Evolutionary conservation across 2,113 vertebrate species (phyloP).

Genomic region (Tychaedon coryphoeus): DNA sequence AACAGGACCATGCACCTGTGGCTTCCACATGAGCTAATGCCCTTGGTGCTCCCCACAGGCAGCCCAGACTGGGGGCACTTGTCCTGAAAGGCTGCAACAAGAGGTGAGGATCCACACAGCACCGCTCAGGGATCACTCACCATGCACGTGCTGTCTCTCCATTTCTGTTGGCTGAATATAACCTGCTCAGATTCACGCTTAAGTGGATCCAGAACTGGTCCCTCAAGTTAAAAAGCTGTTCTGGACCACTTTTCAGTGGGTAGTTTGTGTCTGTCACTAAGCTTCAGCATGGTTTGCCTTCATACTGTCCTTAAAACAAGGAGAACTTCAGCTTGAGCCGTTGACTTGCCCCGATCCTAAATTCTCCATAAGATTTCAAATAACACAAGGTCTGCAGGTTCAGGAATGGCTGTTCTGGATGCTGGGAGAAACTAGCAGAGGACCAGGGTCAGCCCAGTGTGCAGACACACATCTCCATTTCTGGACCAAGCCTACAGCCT

Average conservation of each 20-base stretch:
- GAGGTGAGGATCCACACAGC: background rate
- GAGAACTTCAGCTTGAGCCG: background rate
- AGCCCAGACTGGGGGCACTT: background rate
- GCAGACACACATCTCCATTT: background rate
- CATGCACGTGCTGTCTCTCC: background rate
- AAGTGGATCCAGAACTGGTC: background rate
- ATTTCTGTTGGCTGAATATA: background rate
- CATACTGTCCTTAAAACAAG: background rate
- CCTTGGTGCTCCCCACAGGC: background rate
- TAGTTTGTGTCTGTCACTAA: background rate
- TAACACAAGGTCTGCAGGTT: background rate
- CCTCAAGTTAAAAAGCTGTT: background rate
- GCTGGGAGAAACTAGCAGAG: background rate
- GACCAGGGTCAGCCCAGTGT: background rate
- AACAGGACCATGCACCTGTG: fast-evolving
- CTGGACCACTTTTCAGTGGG: background rate
- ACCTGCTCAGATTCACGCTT: background rate
- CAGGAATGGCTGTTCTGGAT: background rate
- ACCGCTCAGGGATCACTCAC: background rate
- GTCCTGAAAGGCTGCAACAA: background rate
- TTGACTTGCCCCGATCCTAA: background rate
- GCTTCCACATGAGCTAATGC: background rate
- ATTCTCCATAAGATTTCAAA: background rate
- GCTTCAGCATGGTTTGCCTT: background rate
- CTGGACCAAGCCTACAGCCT: background rate